phyloP scores from a whole-genome alignment of 2,113 vertebrate genomes.

The Toxostoma redivivum region DNA sequence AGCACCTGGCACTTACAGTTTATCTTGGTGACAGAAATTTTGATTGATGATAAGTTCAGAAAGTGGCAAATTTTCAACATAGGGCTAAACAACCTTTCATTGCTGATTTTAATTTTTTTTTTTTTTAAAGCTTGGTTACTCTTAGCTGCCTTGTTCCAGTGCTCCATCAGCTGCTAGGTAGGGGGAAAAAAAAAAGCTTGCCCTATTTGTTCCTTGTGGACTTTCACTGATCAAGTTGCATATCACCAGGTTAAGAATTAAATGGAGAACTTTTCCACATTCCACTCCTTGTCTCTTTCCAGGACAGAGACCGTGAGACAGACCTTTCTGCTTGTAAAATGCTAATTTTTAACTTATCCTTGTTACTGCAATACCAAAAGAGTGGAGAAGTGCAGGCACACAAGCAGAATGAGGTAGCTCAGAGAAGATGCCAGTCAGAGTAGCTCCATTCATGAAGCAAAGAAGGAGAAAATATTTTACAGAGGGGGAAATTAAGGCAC shows the following conservation, averaged over 20 bases:
- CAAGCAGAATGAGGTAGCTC: neutral
- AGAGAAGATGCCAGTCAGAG: neutral
- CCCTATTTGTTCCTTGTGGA: neutral
- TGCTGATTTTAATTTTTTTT: neutral
- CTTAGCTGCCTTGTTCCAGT: neutral
- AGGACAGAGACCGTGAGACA: neutral
- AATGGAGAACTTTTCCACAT: neutral
- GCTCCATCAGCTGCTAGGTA: neutral
- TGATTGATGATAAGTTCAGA: constrained; percentile 53
- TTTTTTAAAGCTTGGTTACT: neutral
- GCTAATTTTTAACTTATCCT: neutral
- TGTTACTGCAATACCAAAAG: neutral
- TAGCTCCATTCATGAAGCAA: neutral
- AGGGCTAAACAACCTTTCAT: constrained; percentile 22
- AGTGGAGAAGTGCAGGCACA: neutral
- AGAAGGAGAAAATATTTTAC: neutral
- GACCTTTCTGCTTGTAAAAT: neutral
- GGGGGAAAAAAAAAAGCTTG: neutral
- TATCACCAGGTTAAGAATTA: neutral
- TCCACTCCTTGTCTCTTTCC: neutral
- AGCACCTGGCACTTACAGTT: neutral
- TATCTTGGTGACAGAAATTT: constrained; percentile 36
- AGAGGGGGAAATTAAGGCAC: neutral
- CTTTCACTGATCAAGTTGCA: neutral
- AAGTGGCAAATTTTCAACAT: constrained; percentile 39